Conservation (phyloP, 2,888 invertebrate species). For the Mechanitis mazaeus region DNA sequence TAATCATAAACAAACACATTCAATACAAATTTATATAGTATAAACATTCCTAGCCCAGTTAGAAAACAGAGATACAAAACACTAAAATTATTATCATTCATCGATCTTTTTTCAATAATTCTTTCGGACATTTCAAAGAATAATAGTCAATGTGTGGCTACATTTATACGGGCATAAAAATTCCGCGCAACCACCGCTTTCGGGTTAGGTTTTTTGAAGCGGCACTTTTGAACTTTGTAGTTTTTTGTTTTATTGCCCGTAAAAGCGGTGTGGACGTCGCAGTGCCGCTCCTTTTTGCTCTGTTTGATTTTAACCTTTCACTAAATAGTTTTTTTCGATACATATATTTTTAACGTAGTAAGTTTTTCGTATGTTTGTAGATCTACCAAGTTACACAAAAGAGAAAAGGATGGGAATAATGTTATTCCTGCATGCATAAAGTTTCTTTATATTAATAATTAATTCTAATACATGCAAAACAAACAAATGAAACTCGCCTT, state of each 20-base stretch:
- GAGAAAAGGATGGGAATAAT: too few species aligned
- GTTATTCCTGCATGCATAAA: too few species aligned
- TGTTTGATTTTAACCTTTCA: constrained; percentile 1
- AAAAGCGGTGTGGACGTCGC: constrained; percentile 34
- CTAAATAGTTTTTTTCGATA: background rate
- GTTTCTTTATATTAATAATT: too few species aligned
- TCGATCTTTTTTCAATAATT: constrained; percentile 7
- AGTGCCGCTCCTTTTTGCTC: constrained; percentile 10
- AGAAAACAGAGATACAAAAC: too few species aligned
- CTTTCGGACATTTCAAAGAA: constrained; percentile 14
- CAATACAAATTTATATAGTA: too few species aligned
- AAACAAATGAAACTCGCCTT: too few species aligned
- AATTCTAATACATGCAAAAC: too few species aligned
- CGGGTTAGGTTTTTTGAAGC: constrained; percentile 33
- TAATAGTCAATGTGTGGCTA: constrained; percentile 10
- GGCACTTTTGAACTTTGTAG: constrained; percentile 43
- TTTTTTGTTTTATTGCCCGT: constrained; percentile 48
- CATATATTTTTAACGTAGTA: background rate
- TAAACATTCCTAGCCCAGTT: too few species aligned
- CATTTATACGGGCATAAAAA: constrained; percentile 26
- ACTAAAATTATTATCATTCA: background rate
- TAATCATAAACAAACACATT: too few species aligned
- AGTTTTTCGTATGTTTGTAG: background rate
- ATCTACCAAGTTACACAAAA: too few species aligned
- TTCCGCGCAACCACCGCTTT: constrained; percentile 29